phyloP scores from a whole-genome alignment of 2,113 vertebrate species.

The Aphyosemion australe region DNA sequence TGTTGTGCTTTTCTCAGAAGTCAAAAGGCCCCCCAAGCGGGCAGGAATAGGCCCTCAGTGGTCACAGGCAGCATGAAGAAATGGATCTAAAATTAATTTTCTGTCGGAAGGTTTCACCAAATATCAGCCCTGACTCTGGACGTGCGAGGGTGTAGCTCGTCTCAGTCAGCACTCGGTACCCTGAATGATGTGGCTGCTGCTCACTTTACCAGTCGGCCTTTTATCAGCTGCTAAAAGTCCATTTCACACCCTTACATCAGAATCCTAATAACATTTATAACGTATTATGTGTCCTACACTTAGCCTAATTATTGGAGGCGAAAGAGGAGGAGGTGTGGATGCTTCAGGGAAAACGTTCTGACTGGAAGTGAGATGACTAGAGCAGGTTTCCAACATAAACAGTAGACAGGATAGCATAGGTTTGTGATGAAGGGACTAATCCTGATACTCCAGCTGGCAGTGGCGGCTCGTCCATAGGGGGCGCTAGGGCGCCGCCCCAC shows the following conservation, averaged over 20 bases:
- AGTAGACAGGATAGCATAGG: too few species aligned
- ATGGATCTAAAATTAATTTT: slow-evolving; percentile 54
- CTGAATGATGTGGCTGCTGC: background rate
- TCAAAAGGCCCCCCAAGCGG: slow-evolving; percentile 36
- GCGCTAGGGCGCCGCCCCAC: too few species aligned
- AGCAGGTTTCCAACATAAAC: too few species aligned
- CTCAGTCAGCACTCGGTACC: slow-evolving; percentile 19
- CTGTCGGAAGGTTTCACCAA: slow-evolving; percentile 11
- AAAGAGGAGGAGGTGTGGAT: background rate
- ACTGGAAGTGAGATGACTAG: slow-evolving; percentile 33
- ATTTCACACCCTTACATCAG: background rate
- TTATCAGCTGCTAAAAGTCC: background rate
- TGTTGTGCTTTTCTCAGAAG: slow-evolving; percentile 45
- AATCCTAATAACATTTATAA: slow-evolving; percentile 31
- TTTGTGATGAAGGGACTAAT: too few species aligned
- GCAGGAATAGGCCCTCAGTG: slow-evolving; percentile 30
- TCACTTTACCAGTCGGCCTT: slow-evolving; percentile 18
- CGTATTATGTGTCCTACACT: slow-evolving; percentile 30
- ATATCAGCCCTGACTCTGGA: slow-evolving; percentile 12
- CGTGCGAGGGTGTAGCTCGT: slow-evolving; percentile 11
- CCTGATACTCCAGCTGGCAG: too few species aligned
- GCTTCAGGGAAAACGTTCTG: slow-evolving; percentile 13
- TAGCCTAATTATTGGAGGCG: slow-evolving; percentile 45
- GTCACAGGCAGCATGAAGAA: slow-evolving; percentile 30
- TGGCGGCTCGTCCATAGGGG: too few species aligned